Evolutionary conservation across 2,113 vertebrate species (phyloP).

Genomic region (Hiodon alosoides): DNA sequence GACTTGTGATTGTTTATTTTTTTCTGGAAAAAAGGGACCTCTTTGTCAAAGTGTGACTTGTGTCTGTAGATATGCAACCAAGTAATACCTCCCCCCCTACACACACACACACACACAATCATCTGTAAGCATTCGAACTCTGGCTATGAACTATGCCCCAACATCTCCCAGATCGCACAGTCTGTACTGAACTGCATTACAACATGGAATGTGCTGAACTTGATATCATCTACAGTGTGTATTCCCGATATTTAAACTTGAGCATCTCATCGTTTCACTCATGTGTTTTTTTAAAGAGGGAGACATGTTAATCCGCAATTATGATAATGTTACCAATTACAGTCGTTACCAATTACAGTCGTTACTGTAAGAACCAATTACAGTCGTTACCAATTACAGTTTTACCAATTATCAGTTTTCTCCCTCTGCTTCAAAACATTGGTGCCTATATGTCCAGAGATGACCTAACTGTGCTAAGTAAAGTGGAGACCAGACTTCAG

Average conservation of each 20-base stretch:
- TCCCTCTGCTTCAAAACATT: conserved; percentile 12
- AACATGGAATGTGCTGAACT: too few relatives aligned
- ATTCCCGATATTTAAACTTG: not conserved
- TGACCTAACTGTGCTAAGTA: not conserved
- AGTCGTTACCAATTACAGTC: not conserved
- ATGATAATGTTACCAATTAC: conserved; percentile 19
- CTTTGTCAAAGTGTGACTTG: too few relatives aligned
- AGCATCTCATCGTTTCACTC: conserved; percentile 1
- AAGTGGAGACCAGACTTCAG: conserved; percentile 8
- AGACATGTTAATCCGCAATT: conserved; percentile 12
- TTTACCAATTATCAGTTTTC: conserved; percentile 7
- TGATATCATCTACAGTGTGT: not conserved
- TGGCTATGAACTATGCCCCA: too few relatives aligned
- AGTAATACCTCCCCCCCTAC: too few relatives aligned
- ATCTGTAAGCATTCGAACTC: not conserved
- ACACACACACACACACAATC: not conserved
- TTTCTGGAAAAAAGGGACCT: too few relatives aligned
- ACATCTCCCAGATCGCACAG: too few relatives aligned
- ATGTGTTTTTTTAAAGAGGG: conserved; percentile 1
- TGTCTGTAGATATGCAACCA: too few relatives aligned
- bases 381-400: not conserved
- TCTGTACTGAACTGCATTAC: too few relatives aligned
- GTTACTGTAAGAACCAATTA: too few relatives aligned
- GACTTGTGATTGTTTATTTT: too few relatives aligned
- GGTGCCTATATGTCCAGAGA: conserved; percentile 20